A percentile compares a stretch with the other conserved stretches of the same genome.
phyloP scores from a whole-genome alignment of 2,797 vertebrate species.

The Clangula hyemalis region DNA sequence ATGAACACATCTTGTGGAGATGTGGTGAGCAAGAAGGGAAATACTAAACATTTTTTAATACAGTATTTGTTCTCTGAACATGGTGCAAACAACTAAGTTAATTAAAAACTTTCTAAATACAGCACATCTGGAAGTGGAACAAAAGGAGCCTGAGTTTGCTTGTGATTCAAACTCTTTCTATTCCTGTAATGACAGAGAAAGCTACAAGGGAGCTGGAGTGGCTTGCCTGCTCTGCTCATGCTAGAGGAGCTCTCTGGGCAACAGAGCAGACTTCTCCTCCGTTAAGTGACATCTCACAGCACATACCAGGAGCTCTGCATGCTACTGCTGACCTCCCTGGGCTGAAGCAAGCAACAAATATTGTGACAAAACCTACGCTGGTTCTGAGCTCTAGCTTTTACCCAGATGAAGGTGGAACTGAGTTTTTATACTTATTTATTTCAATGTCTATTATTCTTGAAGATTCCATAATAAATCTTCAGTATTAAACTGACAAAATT shows the following conservation, averaged over 20 bases:
- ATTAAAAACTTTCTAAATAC: background rate
- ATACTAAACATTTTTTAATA: background rate
- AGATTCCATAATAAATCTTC: background rate
- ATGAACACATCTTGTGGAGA: background rate
- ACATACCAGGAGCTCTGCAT: accelerated
- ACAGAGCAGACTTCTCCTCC: background rate
- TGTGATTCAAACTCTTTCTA: background rate
- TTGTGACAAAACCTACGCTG: background rate
- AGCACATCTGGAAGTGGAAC: background rate
- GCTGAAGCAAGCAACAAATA: background rate
- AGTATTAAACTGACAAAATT: background rate
- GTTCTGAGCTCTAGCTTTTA: background rate
- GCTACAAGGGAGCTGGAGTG: background rate
- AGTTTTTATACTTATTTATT: background rate
- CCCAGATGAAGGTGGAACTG: background rate
- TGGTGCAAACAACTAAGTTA: background rate
- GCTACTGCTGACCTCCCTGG: background rate
- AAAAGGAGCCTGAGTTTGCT: background rate
- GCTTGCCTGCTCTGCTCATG: background rate
- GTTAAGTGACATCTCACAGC: accelerated
- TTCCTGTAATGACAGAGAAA: background rate
- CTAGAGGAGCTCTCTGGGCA: background rate
- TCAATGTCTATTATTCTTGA: background rate
- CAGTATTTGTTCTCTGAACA: background rate
- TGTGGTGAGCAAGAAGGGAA: background rate